Evolutionary conservation across 2,888 invertebrate species (phyloP), one percentile per base, ranked within the genome.

Genomic region (Xestia ashworthii): DNA sequence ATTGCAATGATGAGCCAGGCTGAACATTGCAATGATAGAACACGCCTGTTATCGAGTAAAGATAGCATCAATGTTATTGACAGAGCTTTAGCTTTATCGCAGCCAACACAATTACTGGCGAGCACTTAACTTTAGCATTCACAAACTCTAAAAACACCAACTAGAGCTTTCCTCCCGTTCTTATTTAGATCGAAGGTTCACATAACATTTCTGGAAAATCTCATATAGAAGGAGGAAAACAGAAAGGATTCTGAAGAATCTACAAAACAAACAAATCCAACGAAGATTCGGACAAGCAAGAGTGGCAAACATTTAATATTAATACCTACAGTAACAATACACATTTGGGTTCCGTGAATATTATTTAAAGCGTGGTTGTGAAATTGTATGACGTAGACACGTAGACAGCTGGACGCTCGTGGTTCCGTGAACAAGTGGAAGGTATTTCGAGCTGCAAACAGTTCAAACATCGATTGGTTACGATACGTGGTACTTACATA

Each of bases 371-470:
- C 65, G 58, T 65, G 83, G 85, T 92, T 89, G 90, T 88, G 88
- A 89, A 89, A 88, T 80, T 73, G 78, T 38, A 84, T 94, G 93
- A 93, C 94, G 94, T 82, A 91, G 91, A 81, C 41, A 78, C 25
- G 71, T 81, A 92, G 91, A 92, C 92, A 90, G 93, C 92, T 92
- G 91, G 93, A 82, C 91, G 91, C 89, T 87, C 78, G 69, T 78
- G 87, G 84, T 84, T 77, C 53, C 72, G 44, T 44, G 74, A 78
- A 88, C 92, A 92, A 94, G 93, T 93, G 93, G 83, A 83, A 73
- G 80, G 85, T 93, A 94, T 94, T 94, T 93, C 82, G 78, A 90
- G 88, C 82, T 76, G 55, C 74, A 76, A 74, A 74, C 55, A 38
- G 76, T 74, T 71, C 79, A 72, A 83, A 87, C 81, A 86, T 84